Base-by-base conservation (phyloP, 1,140 invertebrate species). In the Rhizoglyphus robini region DNA sequence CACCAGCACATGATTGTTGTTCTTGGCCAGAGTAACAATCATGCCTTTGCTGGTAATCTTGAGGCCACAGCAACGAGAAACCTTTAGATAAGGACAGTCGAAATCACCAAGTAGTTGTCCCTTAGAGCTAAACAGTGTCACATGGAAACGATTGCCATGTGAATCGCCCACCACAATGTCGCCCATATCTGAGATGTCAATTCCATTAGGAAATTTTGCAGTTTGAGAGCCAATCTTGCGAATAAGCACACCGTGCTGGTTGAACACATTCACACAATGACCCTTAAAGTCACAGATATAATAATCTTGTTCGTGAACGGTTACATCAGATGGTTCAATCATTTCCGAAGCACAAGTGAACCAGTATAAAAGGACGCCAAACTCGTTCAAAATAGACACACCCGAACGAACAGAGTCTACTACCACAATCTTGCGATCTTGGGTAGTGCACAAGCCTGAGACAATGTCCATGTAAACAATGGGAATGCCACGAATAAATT, bases 251-350 rank as follows among this genome's bases (percentile, higher is more conserved):
- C 93, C 92, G 63, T 90, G 87, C 74, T 92, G 88, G 73, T 86
- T 86, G 76, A 94, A 95, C n/a, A 96, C 91, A 29, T 91, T 89
- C 18, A 96, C 91, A 75, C 90, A 94, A 76, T 96, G 92, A 57
- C 90, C 91, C 78, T 96, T 96, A 75, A 96, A 96, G 76, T 96
- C 93, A 75, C 92, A 96, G 25, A 96, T 89, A 78, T 90, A 96
- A 78, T 89, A 95, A 76, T 94, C 88, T 72, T 90, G 88, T 67
- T 88, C 87, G 76, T 79, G 76, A 69, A 96, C 88, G 67, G 90
- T 90, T 72, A 96, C 92, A 77, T 96, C 93, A 57, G 90, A 94
- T 11, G 93, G 91, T 76, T 96, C 93, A 67, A 88, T 81, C 90
- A 96, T 95, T 74, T 91, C 88, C 75, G 91, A 88, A 74, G 88